A percentile compares a stretch with the other conserved stretches of the same genome.
These are phyloP conservation scores for Dasyurus viverrinus DNA, from an alignment of 2,113 vertebrate species.

Conservation along the genomic window DNA sequence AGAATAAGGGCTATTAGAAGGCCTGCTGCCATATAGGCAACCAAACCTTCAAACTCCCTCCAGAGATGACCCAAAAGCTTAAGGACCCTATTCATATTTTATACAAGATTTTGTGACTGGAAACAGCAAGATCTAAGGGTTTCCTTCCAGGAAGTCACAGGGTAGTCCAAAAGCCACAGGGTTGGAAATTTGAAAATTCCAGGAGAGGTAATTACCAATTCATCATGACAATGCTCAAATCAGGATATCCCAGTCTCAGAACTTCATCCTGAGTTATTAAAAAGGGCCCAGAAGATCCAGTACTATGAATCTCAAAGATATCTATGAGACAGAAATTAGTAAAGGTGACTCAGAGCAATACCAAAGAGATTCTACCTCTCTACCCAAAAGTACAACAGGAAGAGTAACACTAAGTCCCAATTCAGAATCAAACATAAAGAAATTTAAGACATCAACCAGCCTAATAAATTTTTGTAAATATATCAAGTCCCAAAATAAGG, in stretches of 20 bases:
- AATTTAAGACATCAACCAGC: background rate
- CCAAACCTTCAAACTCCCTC: background rate
- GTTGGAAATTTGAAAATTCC: background rate
- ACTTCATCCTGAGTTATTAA: background rate
- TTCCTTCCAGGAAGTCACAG: background rate
- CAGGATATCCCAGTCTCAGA: background rate
- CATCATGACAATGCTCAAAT: too few relatives aligned
- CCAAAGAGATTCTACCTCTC: background rate
- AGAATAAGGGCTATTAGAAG: background rate
- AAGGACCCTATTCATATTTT: background rate
- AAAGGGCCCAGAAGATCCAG: background rate
- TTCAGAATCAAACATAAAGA: background rate
- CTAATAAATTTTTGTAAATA: background rate
- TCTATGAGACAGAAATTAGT: background rate
- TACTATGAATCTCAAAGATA: background rate
- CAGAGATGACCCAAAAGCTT: background rate
- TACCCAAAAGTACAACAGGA: background rate
- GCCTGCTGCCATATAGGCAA: background rate
- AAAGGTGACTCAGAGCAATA: background rate
- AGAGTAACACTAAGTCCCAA: background rate
- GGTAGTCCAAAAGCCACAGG: background rate
- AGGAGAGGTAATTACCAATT: background rate
- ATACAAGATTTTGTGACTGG: background rate
- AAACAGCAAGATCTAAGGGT: background rate
- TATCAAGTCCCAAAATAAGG: background rate